These are phyloP conservation scores for Heliothis subflexa DNA, from an alignment of 1,140 invertebrate species.

Conservation along the genomic window DNA sequence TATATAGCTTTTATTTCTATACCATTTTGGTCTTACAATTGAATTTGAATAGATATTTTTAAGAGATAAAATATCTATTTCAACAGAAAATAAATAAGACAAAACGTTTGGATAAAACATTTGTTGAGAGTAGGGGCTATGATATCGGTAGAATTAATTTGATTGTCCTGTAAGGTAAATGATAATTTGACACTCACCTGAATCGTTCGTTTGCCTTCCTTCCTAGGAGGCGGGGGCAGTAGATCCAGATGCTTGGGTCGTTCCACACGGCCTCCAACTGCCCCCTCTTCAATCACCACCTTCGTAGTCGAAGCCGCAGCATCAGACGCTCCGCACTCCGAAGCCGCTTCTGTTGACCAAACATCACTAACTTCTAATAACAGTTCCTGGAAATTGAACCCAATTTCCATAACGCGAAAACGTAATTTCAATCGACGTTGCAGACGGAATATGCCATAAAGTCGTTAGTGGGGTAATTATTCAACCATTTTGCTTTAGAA, in stretches of 20 bases:
- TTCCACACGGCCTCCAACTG: conserved; percentile 43
- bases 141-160: neutral
- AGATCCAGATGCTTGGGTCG: conserved; percentile 88
- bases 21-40: too few relatives aligned
- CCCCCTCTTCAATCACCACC: conserved; percentile 55
- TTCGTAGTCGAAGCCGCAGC: conserved; percentile 67
- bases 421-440: conserved; percentile 16
- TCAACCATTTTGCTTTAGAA: conserved; percentile 11
- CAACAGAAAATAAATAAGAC: too few relatives aligned
- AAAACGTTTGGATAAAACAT: too few relatives aligned
- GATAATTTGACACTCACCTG: conserved; percentile 85
- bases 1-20: too few relatives aligned
- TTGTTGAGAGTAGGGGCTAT: too few relatives aligned
- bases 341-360: conserved; percentile 64
- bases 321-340: conserved; percentile 73
- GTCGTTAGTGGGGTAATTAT: conserved; percentile 8
- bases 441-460: conserved; percentile 25
- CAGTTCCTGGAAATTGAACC: neutral
- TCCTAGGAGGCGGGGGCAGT: conserved; percentile 87
- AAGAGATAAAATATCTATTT: too few relatives aligned
- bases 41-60: too few relatives aligned
- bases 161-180: neutral
- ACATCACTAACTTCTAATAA: conserved; percentile 31
- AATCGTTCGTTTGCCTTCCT: conserved; percentile 87
- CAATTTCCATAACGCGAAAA: neutral